Conservation (phyloP, 2,797 vertebrate genomes). For the Parauchenoglanis punctatus region DNA sequence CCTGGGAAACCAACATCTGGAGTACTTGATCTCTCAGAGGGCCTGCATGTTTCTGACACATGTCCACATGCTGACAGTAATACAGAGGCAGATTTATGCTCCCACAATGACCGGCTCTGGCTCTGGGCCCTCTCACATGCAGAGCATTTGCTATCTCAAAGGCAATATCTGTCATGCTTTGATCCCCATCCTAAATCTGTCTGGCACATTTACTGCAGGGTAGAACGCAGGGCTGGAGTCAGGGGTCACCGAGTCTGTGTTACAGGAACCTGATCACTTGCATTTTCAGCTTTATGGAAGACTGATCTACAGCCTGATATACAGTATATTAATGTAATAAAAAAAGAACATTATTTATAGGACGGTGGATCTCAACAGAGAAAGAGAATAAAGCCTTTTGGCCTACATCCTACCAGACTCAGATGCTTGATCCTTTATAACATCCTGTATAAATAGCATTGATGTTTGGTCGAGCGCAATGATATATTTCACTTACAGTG, state of each 20-base stretch:
- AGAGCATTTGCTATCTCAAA: slow-evolving; percentile 58
- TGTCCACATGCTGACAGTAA: slow-evolving; percentile 57
- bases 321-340: background rate
- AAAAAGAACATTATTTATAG: background rate
- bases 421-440: background rate
- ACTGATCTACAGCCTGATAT: slow-evolving; percentile 7
- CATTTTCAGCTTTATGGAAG: background rate
- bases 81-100: slow-evolving; percentile 54
- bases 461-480: background rate
- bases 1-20: slow-evolving; percentile 59
- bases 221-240: slow-evolving; percentile 60
- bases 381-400: background rate
- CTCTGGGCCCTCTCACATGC: slow-evolving; percentile 52
- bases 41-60: slow-evolving; percentile 56
- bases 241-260: slow-evolving; percentile 14
- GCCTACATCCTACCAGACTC: background rate
- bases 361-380: background rate
- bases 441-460: background rate
- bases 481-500: background rate
- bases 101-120: slow-evolving; percentile 37
- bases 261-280: slow-evolving; percentile 30
- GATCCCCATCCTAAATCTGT: slow-evolving; percentile 65
- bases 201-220: slow-evolving; percentile 67
- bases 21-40: slow-evolving; percentile 49
- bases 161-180: slow-evolving; percentile 55